These are phyloP conservation scores for Eucriotettix oculatus DNA, from an alignment of 2,888 invertebrate genomes.

Conservation along the genomic window DNA sequence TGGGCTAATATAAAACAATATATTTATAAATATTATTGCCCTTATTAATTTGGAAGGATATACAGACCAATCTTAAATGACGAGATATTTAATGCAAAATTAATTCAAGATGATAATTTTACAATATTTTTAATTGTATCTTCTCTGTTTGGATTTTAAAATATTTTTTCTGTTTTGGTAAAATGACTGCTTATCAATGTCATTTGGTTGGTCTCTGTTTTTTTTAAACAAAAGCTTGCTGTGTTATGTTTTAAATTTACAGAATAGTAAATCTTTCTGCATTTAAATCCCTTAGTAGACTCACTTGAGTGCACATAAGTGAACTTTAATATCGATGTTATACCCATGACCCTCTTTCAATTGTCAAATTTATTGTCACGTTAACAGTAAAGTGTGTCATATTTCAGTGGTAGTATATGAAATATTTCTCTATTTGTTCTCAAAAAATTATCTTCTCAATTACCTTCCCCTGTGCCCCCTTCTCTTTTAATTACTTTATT, in stretches of 20 bases:
- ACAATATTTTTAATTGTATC: no score
- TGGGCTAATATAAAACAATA: neutral
- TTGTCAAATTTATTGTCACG: neutral
- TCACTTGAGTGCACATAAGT: neutral
- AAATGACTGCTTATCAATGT: conserved; percentile 6
- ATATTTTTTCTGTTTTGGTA: conserved; percentile 2
- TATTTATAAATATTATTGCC: neutral
- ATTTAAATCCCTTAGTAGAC: neutral
- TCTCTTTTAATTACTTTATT: conserved; percentile 6
- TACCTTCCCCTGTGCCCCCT: conserved; percentile 1
- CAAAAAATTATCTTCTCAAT: neutral
- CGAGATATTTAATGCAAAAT: no score
- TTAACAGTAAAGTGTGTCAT: neutral
- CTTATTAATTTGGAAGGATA: neutral
- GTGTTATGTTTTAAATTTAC: conserved; percentile 5
- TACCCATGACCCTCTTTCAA: neutral
- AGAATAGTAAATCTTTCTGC: neutral
- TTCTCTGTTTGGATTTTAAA: neutral
- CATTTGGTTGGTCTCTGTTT: conserved; percentile 6
- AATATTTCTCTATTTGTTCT: neutral
- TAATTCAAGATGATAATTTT: no score
- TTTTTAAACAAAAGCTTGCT: conserved; percentile 6
- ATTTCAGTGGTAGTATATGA: neutral
- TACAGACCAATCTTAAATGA: no score
- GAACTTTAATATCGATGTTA: neutral